phyloP scores from a whole-genome alignment of 2,888 invertebrate genomes.

The Spilarctia lutea region DNA sequence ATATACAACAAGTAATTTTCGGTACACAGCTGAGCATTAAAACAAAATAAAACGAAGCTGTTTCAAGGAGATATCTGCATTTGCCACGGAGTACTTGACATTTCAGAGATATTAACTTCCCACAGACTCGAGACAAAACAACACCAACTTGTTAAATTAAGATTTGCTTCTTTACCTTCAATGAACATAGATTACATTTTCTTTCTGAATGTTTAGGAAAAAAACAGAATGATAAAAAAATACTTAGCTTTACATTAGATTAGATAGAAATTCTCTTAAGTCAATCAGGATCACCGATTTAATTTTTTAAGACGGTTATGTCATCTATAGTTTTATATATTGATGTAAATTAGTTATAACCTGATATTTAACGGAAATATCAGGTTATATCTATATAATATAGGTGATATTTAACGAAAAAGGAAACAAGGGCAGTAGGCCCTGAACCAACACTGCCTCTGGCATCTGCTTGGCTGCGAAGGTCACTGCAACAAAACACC shows the following conservation, averaged over 20 bases:
- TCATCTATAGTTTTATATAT: too few relatives aligned
- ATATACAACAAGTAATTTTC: slow-evolving; percentile 3
- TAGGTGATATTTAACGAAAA: too few relatives aligned
- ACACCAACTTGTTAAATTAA: slow-evolving; percentile 20
- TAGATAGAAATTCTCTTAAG: too few relatives aligned
- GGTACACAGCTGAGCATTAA: background rate
- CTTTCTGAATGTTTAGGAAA: background rate
- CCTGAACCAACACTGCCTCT: too few relatives aligned
- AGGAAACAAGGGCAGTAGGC: too few relatives aligned
- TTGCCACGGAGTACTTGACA: slow-evolving; percentile 17
- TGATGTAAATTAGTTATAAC: too few relatives aligned
- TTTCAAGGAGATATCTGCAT: slow-evolving; percentile 18
- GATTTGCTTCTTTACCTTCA: slow-evolving; percentile 10
- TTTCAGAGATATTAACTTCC: slow-evolving; percentile 22
- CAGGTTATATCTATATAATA: too few relatives aligned
- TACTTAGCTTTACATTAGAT: background rate
- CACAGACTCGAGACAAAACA: slow-evolving; percentile 12
- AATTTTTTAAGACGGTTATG: too few relatives aligned
- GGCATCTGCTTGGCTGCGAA: too few relatives aligned
- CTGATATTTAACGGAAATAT: too few relatives aligned
- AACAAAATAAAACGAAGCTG: slow-evolving; percentile 17
- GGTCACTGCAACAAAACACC: too few relatives aligned
- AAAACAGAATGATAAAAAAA: background rate
- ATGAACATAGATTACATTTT: background rate
- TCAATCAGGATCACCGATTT: too few relatives aligned